Percentiles rank a stretch among this genome's conserved stretches.
Evolutionary conservation across 1,140 invertebrate species (phyloP).

Genomic region (Drosophila repletoides): DNA sequence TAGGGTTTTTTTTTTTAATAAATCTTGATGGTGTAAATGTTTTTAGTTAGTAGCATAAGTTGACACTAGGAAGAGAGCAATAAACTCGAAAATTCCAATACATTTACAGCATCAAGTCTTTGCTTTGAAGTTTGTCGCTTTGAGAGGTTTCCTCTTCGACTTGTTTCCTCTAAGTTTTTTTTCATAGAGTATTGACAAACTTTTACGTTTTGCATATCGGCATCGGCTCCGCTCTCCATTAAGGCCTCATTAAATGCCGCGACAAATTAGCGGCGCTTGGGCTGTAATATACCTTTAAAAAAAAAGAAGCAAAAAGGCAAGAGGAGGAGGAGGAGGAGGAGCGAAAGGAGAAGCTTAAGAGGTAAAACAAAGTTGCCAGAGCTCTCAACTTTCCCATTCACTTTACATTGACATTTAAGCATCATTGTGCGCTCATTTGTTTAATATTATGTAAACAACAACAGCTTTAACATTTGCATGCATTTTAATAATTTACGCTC

Average conservation of each 20-base stretch:
- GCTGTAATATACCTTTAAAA: neutral
- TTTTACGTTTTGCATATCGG: conserved; percentile 28
- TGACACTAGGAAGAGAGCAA: too few relatives aligned
- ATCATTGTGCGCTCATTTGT: neutral
- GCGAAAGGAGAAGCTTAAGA: neutral
- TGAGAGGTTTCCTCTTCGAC: neutral
- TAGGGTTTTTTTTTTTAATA: too few relatives aligned
- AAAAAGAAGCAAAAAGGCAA: neutral
- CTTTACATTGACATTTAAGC: conserved; percentile 23
- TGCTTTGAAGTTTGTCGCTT: neutral
- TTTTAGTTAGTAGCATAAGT: too few relatives aligned
- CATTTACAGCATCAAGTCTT: too few relatives aligned
- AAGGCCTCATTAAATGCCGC: conserved; percentile 36
- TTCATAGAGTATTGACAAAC: conserved; percentile 8
- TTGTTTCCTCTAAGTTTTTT: neutral
- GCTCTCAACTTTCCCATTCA: conserved; percentile 35
- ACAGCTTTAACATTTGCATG: conserved; percentile 21
- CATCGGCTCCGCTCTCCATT: conserved; percentile 31
- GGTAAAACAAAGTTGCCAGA: neutral
- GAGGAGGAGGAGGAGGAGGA: neutral
- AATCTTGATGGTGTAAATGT: too few relatives aligned
- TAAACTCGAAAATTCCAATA: too few relatives aligned
- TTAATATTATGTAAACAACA: conserved; percentile 1
- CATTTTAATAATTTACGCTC: conserved; percentile 30
- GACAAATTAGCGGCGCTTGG: conserved; percentile 33